phyloP scores from a whole-genome alignment of 2,797 vertebrate species.

The Danio albolineatus region DNA sequence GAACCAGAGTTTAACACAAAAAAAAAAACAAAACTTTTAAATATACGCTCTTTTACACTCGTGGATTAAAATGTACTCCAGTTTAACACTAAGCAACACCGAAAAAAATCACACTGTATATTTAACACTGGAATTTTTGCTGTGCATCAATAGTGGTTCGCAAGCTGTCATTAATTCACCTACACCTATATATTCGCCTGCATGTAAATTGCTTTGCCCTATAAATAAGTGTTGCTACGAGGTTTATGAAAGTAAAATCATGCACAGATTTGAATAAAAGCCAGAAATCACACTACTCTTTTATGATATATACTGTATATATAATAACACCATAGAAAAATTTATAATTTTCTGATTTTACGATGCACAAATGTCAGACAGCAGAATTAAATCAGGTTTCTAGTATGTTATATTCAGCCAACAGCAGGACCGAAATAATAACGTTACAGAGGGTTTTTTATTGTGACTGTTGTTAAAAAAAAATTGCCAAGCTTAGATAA shows the following conservation, averaged over 20 bases:
- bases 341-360: neutral
- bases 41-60: too few species aligned
- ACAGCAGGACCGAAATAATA: neutral
- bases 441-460: neutral
- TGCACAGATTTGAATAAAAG: neutral
- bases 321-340: neutral
- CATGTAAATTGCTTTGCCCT: slow-evolving; percentile 9
- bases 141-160: neutral
- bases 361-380: neutral
- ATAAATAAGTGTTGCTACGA: slow-evolving; percentile 21
- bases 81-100: too few species aligned
- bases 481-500: slow-evolving; percentile 20
- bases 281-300: neutral
- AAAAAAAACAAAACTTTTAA: too few species aligned
- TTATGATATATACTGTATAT: too few species aligned
- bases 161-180: neutral
- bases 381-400: slow-evolving; percentile 7
- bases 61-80: too few species aligned
- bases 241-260: slow-evolving; percentile 7
- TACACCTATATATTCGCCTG: neutral
- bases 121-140: too few species aligned
- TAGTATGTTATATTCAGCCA: slow-evolving; percentile 1
- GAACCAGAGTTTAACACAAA: too few species aligned
- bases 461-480: neutral
- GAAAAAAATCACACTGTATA: too few species aligned